Conservation (phyloP, 37 sponge, comb jelly and placozoan species). For the Aplysina aerophoba region DNA sequence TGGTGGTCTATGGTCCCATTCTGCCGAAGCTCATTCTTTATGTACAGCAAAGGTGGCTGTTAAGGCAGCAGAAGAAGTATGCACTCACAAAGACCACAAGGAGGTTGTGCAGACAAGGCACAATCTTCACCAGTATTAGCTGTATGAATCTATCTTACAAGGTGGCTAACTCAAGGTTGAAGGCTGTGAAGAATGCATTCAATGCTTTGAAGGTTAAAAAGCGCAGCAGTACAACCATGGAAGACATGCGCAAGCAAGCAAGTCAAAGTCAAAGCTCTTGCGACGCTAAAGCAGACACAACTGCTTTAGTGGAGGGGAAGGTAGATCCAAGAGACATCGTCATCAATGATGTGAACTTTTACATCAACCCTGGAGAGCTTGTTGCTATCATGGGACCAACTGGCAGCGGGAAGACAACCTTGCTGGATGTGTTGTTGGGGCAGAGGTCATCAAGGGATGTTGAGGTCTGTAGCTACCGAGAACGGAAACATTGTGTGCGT, state of each 20-base stretch:
- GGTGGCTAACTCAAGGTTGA: not conserved
- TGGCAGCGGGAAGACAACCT: conserved; percentile 81
- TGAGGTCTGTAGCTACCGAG: conserved; percentile 34
- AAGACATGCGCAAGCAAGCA: too few relatives aligned
- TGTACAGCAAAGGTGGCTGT: conserved; percentile 54
- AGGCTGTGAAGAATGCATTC: too few relatives aligned
- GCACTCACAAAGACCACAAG: not conserved
- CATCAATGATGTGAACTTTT: conserved; percentile 65
- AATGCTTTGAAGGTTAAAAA: too few relatives aligned
- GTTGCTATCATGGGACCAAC: conserved; percentile 88
- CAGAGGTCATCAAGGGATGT: conserved; percentile 35
- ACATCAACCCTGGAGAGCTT: conserved; percentile 80
- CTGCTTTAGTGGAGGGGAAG: not conserved
- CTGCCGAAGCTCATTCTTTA: conserved; percentile 41
- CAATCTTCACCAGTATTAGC: conserved; percentile 36
- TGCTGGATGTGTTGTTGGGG: conserved; percentile 72
- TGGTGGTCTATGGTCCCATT: conserved; percentile 41
- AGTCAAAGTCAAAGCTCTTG: too few relatives aligned
- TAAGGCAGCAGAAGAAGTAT: conserved; percentile 45
- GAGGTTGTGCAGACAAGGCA: not conserved
- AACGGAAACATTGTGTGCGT: not conserved
- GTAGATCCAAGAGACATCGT: conserved; percentile 43
- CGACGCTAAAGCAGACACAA: too few relatives aligned
- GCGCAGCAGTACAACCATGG: too few relatives aligned
- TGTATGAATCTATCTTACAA: conserved; percentile 54